A percentile compares a stretch with the other conserved stretches of the same genome.
Conservation (phyloP, 2,888 invertebrate species). For the Augochlorella aurata region DNA sequence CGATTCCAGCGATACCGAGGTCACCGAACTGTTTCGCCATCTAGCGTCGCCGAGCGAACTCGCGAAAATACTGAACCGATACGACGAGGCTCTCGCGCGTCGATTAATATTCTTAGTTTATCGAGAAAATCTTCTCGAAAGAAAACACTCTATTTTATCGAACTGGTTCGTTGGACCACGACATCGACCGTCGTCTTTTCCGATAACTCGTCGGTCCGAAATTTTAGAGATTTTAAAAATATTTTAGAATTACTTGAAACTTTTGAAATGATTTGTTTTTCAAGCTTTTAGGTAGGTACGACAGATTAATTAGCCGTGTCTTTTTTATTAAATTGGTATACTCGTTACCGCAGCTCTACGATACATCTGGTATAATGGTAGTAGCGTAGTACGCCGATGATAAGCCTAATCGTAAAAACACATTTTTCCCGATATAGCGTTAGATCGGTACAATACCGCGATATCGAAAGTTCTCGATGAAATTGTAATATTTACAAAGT, state of each 20-base stretch:
- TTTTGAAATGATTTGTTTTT: too few species aligned
- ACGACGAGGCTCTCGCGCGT: background rate
- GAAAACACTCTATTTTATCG: too few species aligned
- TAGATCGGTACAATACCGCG: background rate
- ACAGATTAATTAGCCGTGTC: background rate
- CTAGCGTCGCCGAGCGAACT: background rate
- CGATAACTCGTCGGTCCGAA: background rate
- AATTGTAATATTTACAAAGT: background rate
- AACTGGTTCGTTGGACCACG: background rate
- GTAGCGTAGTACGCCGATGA: background rate
- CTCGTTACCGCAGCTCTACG: background rate
- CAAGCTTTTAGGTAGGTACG: too few species aligned
- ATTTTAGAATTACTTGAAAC: too few species aligned
- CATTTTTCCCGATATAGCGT: background rate
- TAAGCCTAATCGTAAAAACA: background rate
- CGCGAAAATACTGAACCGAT: background rate
- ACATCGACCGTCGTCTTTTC: background rate
- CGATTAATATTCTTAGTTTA: too few species aligned
- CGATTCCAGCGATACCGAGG: background rate
- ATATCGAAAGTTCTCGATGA: background rate
- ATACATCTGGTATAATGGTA: background rate
- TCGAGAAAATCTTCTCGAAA: too few species aligned
- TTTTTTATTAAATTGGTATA: constrained; percentile 1
- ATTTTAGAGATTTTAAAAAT: background rate
- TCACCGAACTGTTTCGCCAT: background rate